Evolutionary conservation across 2,888 invertebrate genomes (phyloP).

Genomic region (Magallana nippona): DNA sequence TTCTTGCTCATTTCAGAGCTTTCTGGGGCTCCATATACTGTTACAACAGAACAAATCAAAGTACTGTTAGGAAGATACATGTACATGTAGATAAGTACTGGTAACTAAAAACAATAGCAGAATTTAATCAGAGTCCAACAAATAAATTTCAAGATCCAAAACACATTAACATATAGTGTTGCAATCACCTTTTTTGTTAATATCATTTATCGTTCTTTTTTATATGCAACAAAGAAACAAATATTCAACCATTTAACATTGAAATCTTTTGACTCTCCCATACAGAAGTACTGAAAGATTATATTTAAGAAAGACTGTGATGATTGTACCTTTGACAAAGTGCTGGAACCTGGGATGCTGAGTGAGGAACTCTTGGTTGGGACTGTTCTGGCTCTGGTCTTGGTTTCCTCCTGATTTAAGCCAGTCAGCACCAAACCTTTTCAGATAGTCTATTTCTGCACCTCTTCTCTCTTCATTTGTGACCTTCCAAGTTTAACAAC

Average conservation of each 20-base stretch:
- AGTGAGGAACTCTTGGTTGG: slow-evolving; percentile 64
- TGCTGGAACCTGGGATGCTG: slow-evolving; percentile 89
- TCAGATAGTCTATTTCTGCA: slow-evolving; percentile 94
- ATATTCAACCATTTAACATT: no score
- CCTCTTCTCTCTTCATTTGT: slow-evolving; percentile 87
- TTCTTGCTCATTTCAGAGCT: slow-evolving; percentile 85
- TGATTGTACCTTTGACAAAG: slow-evolving; percentile 86
- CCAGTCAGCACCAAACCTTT: slow-evolving; percentile 85
- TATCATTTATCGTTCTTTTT: no score
- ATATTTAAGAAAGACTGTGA: background rate
- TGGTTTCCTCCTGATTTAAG: slow-evolving; percentile 79
- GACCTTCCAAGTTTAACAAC: slow-evolving; percentile 80
- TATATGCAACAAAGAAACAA: no score
- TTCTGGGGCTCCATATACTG: slow-evolving; percentile 87
- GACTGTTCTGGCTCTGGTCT: slow-evolving; percentile 75
- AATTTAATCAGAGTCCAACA: no score
- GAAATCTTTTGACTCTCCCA: no score
- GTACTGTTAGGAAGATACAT: background rate
- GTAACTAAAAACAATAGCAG: no score
- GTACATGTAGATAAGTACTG: no score
- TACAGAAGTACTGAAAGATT: background rate
- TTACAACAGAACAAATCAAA: slow-evolving; percentile 64
- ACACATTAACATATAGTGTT: no score
- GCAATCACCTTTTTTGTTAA: no score
- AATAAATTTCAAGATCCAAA: no score